Evolutionary conservation across 2,113 vertebrate genomes (phyloP).

Genomic region (Pantherophis guttatus): DNA sequence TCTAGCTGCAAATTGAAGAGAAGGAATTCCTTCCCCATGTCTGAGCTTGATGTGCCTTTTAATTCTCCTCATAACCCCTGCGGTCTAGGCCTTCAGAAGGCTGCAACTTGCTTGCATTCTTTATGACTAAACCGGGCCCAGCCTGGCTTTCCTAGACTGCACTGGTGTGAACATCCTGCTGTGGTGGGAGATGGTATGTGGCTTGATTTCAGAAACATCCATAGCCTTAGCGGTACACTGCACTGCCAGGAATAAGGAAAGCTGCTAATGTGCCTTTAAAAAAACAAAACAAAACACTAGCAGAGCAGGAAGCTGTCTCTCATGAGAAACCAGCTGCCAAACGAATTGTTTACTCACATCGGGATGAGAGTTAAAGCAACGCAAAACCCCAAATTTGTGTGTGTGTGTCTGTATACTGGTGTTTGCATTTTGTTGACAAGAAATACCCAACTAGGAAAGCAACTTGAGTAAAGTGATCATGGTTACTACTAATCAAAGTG

Average conservation of each 20-base stretch:
- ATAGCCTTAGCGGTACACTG: background rate
- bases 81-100: background rate
- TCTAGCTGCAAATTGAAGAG: accelerated
- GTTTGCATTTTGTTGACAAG: background rate
- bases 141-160: background rate
- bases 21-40: background rate
- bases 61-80: background rate
- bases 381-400: background rate
- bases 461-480: background rate
- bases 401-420: background rate
- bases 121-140: background rate
- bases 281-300: background rate
- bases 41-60: background rate
- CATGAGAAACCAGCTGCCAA: background rate
- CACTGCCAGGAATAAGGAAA: background rate
- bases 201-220: background rate
- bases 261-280: conserved; percentile 13
- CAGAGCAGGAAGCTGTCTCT: background rate
- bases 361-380: background rate
- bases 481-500: background rate
- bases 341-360: background rate
- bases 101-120: background rate
- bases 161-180: background rate
- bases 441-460: background rate
- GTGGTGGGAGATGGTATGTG: no score